A percentile compares a stretch with the other conserved stretches of the same genome.
Evolutionary conservation across 1,140 invertebrate species (phyloP).

Genomic region (Gerris buenoi): DNA sequence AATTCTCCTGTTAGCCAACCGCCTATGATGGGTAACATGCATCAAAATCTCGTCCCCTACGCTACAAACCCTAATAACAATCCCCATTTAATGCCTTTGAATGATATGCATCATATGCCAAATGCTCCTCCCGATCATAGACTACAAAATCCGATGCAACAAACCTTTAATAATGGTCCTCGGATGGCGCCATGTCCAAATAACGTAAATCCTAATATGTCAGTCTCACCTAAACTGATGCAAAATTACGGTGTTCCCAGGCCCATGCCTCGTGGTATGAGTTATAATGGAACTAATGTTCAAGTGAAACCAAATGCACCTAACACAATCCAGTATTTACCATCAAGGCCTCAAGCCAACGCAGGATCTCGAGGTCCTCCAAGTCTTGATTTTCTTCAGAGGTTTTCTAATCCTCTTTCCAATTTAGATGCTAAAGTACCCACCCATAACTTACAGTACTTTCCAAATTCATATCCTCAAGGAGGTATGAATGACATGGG

Average conservation of each 20-base stretch:
- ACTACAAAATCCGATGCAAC: slow-evolving; percentile 19
- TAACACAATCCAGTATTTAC: slow-evolving; percentile 95
- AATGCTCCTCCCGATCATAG: slow-evolving; percentile 17
- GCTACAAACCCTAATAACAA: slow-evolving; percentile 29
- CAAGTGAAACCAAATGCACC: slow-evolving; percentile 91
- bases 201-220: slow-evolving; percentile 17
- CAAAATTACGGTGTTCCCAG: slow-evolving; percentile 22
- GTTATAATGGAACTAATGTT: slow-evolving; percentile 67
- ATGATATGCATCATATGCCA: slow-evolving; percentile 26
- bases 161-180: slow-evolving; percentile 14
- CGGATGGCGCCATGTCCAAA: slow-evolving; percentile 12
- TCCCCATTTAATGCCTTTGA: slow-evolving; percentile 40
- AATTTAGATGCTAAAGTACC: slow-evolving; percentile 56
- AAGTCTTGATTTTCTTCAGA: slow-evolving; percentile 79
- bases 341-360: slow-evolving; percentile 63
- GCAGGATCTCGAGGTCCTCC: slow-evolving; percentile 58
- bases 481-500: slow-evolving; percentile 19
- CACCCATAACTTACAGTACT: slow-evolving; percentile 57
- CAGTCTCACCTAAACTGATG: slow-evolving; percentile 33
- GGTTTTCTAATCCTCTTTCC: slow-evolving; percentile 62
- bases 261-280: slow-evolving; percentile 38
- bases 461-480: slow-evolving; percentile 35
- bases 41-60: slow-evolving; percentile 36
- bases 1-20: slow-evolving; percentile 36
- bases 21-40: slow-evolving; percentile 30